Evolutionary conservation across 2,113 vertebrate species (phyloP).

Genomic region (Halichoeres trimaculatus): DNA sequence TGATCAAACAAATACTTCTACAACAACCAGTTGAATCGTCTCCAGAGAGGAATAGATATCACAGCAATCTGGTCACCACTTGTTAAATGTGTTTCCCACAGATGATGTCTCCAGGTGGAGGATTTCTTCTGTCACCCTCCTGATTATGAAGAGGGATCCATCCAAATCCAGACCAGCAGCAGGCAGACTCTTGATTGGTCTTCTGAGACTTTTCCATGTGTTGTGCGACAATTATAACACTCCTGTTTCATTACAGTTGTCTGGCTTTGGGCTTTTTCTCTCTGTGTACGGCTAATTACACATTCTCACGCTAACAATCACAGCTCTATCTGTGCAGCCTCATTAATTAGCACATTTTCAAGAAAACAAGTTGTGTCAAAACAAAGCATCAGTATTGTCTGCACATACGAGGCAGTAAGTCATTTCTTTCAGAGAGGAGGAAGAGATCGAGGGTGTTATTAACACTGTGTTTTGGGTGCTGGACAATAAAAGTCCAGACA

Average conservation of each 20-base stretch:
- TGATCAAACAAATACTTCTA: not conserved
- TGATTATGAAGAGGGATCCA: slow-evolving; percentile 23
- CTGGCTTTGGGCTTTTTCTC: not conserved
- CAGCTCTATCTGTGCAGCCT: not conserved
- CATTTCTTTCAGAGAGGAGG: slow-evolving; percentile 6
- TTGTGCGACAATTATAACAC: slow-evolving; percentile 20
- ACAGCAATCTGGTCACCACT: slow-evolving; percentile 12
- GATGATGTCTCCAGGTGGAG: slow-evolving; percentile 27
- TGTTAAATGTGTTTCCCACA: slow-evolving; percentile 16
- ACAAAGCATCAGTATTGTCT: not conserved
- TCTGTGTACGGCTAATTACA: slow-evolving; percentile 18
- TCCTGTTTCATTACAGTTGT: slow-evolving; percentile 37
- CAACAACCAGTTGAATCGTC: not conserved
- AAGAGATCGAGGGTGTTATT: not conserved
- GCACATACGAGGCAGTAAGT: not conserved
- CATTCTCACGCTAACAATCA: slow-evolving; percentile 31
- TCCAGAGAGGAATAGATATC: not conserved
- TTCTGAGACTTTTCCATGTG: slow-evolving; percentile 29
- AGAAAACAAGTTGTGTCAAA: slow-evolving; percentile 16
- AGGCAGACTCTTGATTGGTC: slow-evolving; percentile 34
- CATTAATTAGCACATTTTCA: slow-evolving; percentile 26
- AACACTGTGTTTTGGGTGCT: not conserved
- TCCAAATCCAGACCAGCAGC: slow-evolving; percentile 23
- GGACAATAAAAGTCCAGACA: slow-evolving; percentile 3
- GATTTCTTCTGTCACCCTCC: slow-evolving; percentile 7